Evolutionary conservation across 1,140 invertebrate genomes (phyloP).

Genomic region (Leucophenga varia): DNA sequence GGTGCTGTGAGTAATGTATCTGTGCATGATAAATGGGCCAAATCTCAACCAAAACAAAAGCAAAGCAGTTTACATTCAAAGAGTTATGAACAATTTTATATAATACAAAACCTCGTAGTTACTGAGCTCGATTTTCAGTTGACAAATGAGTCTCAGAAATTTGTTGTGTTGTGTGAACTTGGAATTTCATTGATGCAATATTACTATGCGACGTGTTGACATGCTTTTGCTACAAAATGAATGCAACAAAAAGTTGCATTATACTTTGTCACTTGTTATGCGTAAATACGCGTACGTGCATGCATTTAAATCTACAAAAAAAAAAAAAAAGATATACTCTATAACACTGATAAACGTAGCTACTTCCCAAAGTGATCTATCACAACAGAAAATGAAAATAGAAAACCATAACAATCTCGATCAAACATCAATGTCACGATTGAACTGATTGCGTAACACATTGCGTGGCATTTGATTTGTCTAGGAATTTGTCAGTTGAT

Average conservation of each 20-base stretch:
- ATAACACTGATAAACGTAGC: neutral
- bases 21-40: too few species aligned
- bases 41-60: too few species aligned
- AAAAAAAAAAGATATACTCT: conserved; percentile 5
- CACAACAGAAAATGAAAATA: neutral
- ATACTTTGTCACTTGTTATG: conserved; percentile 33
- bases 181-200: too few species aligned
- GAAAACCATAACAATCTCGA: too few species aligned
- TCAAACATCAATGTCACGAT: neutral
- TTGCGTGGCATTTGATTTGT: neutral
- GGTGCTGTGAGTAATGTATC: too few species aligned
- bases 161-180: too few species aligned
- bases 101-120: neutral
- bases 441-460: conserved; percentile 5
- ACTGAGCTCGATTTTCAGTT: too few species aligned
- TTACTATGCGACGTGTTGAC: conserved; percentile 32
- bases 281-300: conserved; percentile 42
- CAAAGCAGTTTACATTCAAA: too few species aligned
- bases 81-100: neutral
- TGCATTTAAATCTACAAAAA: conserved; percentile 34
- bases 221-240: conserved; percentile 28
- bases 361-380: conserved; percentile 14
- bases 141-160: conserved; percentile 38
- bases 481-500: conserved; percentile 7
- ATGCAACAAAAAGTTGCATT: conserved; percentile 3